These are phyloP conservation scores for Australoheros scitulus DNA, from an alignment of 2,113 vertebrate genomes.

Conservation along the genomic window DNA sequence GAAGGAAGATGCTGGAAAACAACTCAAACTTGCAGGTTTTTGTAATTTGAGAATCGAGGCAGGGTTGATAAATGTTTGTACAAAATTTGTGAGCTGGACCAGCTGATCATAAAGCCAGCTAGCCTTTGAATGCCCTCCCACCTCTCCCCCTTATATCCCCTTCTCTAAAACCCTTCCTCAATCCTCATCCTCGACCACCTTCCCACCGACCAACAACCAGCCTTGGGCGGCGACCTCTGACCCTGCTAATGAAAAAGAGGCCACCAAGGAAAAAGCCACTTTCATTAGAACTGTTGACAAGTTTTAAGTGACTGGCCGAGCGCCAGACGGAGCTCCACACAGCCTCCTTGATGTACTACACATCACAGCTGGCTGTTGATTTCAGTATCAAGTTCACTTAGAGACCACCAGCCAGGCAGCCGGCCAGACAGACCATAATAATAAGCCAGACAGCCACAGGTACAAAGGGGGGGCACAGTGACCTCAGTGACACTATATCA, in stretches of 20 bases:
- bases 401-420: conserved; percentile 67
- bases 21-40: background rate
- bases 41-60: background rate
- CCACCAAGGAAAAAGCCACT: conserved; percentile 67
- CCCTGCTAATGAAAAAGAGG: conserved; percentile 79
- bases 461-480: conserved; percentile 32
- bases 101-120: background rate
- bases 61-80: background rate
- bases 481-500: conserved; percentile 48
- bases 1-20: background rate
- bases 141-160: conserved; percentile 34
- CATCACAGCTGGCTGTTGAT: conserved; percentile 56
- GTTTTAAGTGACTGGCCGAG: conserved; percentile 72
- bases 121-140: conserved; percentile 24
- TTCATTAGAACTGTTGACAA: conserved; percentile 80
- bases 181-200: conserved; percentile 51
- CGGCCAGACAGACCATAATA: conserved; percentile 71
- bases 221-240: conserved; percentile 68
- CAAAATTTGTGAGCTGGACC: background rate
- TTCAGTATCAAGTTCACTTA: conserved; percentile 77
- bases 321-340: conserved; percentile 55
- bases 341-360: conserved; percentile 50
- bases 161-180: conserved; percentile 23
- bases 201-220: conserved; percentile 51
- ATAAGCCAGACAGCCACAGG: conserved; percentile 60